A percentile compares a stretch with the other conserved stretches of the same genome.
These are phyloP conservation scores for Propithecus coquereli DNA, from an alignment of 2,113 vertebrate species.

Conservation along the genomic window DNA sequence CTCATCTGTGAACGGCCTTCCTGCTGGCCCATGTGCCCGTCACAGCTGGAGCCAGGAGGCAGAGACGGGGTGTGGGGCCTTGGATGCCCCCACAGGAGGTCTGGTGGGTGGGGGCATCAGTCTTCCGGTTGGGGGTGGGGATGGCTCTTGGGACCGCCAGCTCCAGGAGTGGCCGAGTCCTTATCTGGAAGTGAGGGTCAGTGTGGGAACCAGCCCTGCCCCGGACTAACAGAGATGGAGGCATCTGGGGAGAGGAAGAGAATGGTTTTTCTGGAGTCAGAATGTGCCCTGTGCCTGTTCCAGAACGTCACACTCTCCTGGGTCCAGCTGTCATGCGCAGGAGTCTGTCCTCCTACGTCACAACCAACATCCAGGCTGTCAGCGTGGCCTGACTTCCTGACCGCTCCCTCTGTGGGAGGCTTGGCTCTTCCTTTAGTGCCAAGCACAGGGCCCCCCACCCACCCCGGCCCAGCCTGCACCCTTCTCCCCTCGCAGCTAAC, in stretches of 20 bases:
- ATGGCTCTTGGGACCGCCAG: not conserved
- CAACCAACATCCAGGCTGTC: fast-evolving
- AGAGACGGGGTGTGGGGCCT: not conserved
- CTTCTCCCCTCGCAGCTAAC: not conserved
- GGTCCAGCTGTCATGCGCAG: not conserved
- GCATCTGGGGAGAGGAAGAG: not conserved
- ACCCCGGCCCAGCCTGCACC: not conserved
- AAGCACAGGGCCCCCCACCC: too few relatives aligned
- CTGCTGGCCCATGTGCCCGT: not conserved
- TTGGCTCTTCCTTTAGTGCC: not conserved
- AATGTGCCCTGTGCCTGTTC: not conserved
- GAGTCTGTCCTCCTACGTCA: fast-evolving
- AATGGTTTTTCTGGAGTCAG: not conserved
- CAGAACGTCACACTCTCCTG: not conserved
- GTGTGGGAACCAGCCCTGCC: not conserved
- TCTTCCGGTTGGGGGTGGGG: not conserved
- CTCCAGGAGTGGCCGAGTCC: not conserved
- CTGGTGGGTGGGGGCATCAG: not conserved
- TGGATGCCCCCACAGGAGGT: not conserved
- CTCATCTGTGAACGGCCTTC: not conserved
- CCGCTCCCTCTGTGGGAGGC: not conserved
- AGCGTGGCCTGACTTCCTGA: not conserved
- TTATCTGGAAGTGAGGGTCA: not conserved
- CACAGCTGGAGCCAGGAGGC: not conserved
- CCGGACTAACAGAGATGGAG: not conserved